Conservation (phyloP, 1,140 invertebrate genomes). For the Campodea augens region DNA sequence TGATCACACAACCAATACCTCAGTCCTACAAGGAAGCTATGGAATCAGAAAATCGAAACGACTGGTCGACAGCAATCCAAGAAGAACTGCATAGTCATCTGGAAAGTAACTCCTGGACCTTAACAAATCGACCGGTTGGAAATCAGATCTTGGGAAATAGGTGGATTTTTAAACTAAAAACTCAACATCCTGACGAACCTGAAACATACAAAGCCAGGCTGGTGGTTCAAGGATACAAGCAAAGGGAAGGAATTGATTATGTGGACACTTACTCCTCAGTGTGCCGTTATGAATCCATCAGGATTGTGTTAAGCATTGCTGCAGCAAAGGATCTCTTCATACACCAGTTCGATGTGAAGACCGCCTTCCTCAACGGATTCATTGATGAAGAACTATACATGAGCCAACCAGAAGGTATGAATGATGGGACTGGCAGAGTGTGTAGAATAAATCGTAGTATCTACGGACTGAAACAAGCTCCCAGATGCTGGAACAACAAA, state of each 20-base stretch:
- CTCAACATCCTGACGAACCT: no score
- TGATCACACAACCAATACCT: no score
- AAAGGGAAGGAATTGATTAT: constrained; percentile 23
- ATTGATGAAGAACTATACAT: constrained; percentile 21
- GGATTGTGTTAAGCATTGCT: constrained; percentile 14
- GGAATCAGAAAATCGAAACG: no score
- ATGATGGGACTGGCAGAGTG: no score
- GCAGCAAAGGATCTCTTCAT: constrained; percentile 14
- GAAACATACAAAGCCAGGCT: constrained; percentile 18
- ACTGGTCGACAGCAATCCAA: constrained; percentile 11
- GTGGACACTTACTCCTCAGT: constrained; percentile 22
- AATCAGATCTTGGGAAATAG: no score
- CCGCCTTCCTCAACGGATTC: constrained; percentile 22
- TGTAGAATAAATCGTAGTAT: no score
- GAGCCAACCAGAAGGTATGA: no score
- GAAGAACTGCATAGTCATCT: constrained; percentile 12
- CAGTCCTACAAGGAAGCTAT: no score
- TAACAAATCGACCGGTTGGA: background rate
- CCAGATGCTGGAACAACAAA: no score
- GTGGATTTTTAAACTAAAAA: no score
- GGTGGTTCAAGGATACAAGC: constrained; percentile 19
- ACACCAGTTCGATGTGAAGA: constrained; percentile 21
- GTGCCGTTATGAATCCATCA: constrained; percentile 16
- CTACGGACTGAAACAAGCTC: no score
- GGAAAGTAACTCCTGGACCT: constrained; percentile 9